Conservation (phyloP, 1,140 invertebrate species). For the Lutraria rhynchaena region DNA sequence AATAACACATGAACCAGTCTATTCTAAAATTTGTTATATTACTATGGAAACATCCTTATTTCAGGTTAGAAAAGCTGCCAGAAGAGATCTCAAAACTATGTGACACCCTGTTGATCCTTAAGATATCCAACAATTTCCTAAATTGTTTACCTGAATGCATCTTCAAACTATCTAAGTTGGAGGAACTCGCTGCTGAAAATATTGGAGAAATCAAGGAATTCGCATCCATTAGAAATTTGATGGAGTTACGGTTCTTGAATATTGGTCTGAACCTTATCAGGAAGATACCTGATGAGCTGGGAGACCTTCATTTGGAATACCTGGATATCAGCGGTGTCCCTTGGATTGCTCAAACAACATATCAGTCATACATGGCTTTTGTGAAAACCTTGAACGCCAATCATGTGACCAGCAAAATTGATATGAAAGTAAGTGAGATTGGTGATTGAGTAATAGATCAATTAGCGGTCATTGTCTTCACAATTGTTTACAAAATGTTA, state of each 20-base stretch:
- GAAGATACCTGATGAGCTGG: conserved; percentile 53
- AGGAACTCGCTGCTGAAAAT: conserved; percentile 70
- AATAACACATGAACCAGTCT: too few species aligned
- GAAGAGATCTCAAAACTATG: conserved; percentile 51
- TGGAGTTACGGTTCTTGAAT: conserved; percentile 19
- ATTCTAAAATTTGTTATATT: too few species aligned
- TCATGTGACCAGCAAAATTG: conserved; percentile 54
- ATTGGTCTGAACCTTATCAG: conserved; percentile 25
- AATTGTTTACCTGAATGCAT: conserved; percentile 64
- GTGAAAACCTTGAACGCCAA: conserved; percentile 53
- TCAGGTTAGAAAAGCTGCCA: conserved; percentile 45
- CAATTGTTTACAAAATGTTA: too few species aligned
- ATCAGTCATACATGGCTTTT: conserved; percentile 57
- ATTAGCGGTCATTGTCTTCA: background rate
- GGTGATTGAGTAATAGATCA: too few species aligned
- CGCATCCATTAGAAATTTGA: conserved; percentile 57
- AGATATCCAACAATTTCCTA: conserved; percentile 72
- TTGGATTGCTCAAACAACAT: conserved; percentile 49
- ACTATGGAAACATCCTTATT: background rate
- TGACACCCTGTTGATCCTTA: conserved; percentile 51
- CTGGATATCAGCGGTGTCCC: conserved; percentile 70
- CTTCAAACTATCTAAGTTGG: conserved; percentile 50
- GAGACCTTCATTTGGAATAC: conserved; percentile 59
- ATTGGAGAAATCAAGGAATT: conserved; percentile 65
- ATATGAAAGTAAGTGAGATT: conserved; percentile 59